Percentiles rank a stretch among this genome's conserved stretches.
Conservation (phyloP, 2,113 vertebrate species). For the Tragelaphus strepsiceros region DNA sequence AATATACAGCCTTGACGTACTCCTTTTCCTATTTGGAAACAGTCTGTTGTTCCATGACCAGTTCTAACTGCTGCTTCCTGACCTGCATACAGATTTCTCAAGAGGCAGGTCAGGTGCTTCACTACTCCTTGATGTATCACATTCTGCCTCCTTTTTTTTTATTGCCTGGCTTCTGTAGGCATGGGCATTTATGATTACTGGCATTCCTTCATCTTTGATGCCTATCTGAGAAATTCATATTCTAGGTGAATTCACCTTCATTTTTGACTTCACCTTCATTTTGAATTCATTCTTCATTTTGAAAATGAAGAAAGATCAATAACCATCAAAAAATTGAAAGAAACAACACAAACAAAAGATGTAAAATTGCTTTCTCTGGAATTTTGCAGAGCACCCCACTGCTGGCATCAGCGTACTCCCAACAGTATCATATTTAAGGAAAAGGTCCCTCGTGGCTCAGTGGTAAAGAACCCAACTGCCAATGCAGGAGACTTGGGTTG, state of each 20-base stretch:
- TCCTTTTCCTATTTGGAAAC: too few relatives aligned
- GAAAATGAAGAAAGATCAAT: neutral
- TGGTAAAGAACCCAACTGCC: neutral
- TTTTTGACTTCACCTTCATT: neutral
- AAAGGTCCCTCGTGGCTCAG: neutral
- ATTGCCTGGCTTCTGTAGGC: neutral
- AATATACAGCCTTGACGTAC: too few relatives aligned
- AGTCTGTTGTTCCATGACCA: too few relatives aligned
- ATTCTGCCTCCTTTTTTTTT: neutral
- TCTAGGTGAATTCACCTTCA: neutral
- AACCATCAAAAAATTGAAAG: neutral
- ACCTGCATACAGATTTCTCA: too few relatives aligned
- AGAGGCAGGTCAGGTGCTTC: too few relatives aligned
- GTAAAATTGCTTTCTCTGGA: neutral
- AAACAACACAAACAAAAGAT: neutral
- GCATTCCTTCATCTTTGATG: neutral
- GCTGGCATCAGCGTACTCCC: neutral
- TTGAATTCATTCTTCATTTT: neutral
- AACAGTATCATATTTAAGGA: neutral
- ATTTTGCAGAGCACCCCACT: neutral
- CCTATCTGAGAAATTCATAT: neutral
- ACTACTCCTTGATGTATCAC: rapidly evolving
- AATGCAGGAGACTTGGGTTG: neutral
- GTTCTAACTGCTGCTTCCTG: too few relatives aligned
- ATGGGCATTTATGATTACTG: neutral